Conservation (phyloP, 2,888 invertebrate genomes). For the Drosophila mulleri region DNA sequence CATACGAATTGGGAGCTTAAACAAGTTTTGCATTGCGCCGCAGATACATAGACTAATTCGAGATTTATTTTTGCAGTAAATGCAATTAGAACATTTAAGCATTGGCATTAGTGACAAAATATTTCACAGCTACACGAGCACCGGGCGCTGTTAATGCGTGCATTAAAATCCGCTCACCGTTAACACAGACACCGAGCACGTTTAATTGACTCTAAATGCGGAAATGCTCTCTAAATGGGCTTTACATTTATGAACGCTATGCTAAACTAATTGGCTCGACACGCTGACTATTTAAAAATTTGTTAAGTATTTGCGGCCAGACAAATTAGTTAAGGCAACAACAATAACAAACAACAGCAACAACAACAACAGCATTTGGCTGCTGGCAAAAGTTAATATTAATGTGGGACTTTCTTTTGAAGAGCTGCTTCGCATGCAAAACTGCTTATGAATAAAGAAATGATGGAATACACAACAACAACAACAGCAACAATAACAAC, state of each 20-base stretch:
- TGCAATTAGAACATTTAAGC: constrained; percentile 46
- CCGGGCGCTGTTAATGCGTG: constrained; percentile 35
- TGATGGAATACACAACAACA: constrained; percentile 27
- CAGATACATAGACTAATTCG: constrained; percentile 22
- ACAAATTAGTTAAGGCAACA: constrained; percentile 51
- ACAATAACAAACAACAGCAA: constrained; percentile 5
- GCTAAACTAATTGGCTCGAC: constrained; percentile 48
- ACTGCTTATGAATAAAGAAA: constrained; percentile 67
- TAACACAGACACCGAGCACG: neutral
- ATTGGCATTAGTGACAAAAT: constrained; percentile 32
- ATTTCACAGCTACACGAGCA: constrained; percentile 43
- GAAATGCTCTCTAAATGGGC: constrained; percentile 33
- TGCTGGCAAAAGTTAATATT: constrained; percentile 56
- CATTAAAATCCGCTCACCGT: constrained; percentile 21
- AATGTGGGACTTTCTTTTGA: constrained; percentile 58
- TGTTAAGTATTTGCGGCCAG: constrained; percentile 36
- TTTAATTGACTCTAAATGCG: constrained; percentile 35
- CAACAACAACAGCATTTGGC: neutral
- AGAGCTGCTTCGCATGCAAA: constrained; percentile 31
- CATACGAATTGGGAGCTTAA: neutral
- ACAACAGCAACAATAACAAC: constrained; percentile 12
- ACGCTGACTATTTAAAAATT: constrained; percentile 51
- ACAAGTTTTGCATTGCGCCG: constrained; percentile 11
- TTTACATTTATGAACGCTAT: constrained; percentile 16
- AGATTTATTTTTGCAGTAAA: constrained; percentile 22